Evolutionary conservation across 2,888 invertebrate genomes (phyloP), one percentile per base, ranked within the genome.

Genomic region (Lydus trimaculatus): DNA sequence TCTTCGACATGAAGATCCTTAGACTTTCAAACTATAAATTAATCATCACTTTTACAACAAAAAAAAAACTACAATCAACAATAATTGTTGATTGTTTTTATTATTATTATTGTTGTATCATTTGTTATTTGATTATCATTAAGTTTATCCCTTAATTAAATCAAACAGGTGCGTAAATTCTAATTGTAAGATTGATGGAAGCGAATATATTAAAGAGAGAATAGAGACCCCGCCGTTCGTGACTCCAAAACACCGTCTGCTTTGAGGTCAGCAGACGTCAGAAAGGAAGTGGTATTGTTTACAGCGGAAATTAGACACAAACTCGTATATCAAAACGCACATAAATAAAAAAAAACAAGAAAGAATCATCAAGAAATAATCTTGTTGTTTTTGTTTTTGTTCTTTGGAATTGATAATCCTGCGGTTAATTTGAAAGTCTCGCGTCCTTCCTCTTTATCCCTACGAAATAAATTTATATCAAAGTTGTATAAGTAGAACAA

Each of bases 391-490:
- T 15, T 36, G 13, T 15, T 11, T 15, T 36, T 1, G 7, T 15
- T 15, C 36, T 2, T 2, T 15, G 1, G 43, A 17, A 52, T 23
- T 20, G 48, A 20, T 23, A 43, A 39, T n/a, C 8, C 25, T 25
- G 25, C 3, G 25, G 56, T 56, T 56, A 56, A 56, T 56, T 56
- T 56, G 56, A 56, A 25, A 56, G 56, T 56, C 25, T 25, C 25
- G 56, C 56, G 56, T 56, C 56, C 56, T 56, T 56, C 56, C 25
- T 25, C 3, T 48, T 20, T 25, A 13, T 25, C 64, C 31, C 31
- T 15, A 64, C 36, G 31, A 64, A 69, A 66, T 66, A 64, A 67
- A 67, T 70, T 70, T 70, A 70, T 70, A 67, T 62, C 65, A 62
- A 67, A 65, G 61, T 56, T 52, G 56, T 65, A 7, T 31, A 70